phyloP scores from a whole-genome alignment of 2,113 vertebrate species.

The Pseudopodoces humilis region DNA sequence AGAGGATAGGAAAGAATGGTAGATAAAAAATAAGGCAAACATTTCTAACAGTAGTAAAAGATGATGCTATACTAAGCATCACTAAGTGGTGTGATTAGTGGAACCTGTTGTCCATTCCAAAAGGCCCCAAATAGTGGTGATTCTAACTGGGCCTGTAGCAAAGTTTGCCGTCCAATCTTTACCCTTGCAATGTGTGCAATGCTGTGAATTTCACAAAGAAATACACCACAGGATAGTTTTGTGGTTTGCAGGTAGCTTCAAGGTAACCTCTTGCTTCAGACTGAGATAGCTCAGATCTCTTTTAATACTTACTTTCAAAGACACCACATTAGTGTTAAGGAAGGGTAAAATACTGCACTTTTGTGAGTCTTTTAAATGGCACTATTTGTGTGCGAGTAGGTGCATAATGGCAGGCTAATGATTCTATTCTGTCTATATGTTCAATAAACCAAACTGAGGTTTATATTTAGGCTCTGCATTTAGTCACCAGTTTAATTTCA shows the following conservation, averaged over 20 bases:
- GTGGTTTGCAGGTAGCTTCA: background rate
- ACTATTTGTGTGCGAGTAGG: background rate
- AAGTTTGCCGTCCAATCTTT: background rate
- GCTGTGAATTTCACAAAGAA: background rate
- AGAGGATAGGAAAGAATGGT: background rate
- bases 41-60: background rate
- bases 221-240: background rate
- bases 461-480: background rate
- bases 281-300: background rate
- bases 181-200: background rate
- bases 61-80: background rate
- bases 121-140: background rate
- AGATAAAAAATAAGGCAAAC: background rate
- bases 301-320: background rate
- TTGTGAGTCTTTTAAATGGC: conserved; percentile 22
- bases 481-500: background rate
- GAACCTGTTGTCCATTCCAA: background rate
- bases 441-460: background rate
- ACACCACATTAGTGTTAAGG: background rate
- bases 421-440: background rate
- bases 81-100: background rate
- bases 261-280: background rate
- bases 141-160: background rate
- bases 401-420: background rate
- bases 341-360: background rate